Conservation (phyloP, 2,888 invertebrate species). For the Sthenelais limicola region DNA sequence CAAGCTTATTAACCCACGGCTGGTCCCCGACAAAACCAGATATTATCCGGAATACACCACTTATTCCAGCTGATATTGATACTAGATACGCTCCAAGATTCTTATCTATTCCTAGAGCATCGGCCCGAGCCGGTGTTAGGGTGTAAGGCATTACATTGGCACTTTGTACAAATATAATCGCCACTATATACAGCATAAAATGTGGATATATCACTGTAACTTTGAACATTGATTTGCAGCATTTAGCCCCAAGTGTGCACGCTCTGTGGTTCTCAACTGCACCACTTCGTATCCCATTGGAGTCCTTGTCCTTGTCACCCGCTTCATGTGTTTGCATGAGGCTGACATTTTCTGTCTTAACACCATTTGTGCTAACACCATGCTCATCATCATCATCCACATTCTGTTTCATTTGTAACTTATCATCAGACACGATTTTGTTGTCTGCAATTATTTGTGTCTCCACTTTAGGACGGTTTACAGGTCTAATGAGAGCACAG, state of each 20-base stretch:
- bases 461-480: too few relatives aligned
- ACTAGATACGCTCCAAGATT: constrained; percentile 8
- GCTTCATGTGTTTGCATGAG: too few relatives aligned
- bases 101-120: constrained; percentile 20
- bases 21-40: constrained; percentile 19
- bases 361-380: too few relatives aligned
- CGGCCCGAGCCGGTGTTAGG: constrained; percentile 10
- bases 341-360: too few relatives aligned
- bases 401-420: too few relatives aligned
- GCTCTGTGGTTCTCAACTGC: too few relatives aligned
- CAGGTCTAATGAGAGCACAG: constrained; percentile 10
- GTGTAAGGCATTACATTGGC: constrained; percentile 24
- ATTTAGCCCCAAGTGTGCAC: neutral
- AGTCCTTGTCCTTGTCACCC: too few relatives aligned
- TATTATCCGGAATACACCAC: constrained; percentile 23
- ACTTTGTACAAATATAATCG: neutral
- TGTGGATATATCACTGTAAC: neutral
- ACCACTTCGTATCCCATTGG: too few relatives aligned
- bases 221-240: neutral
- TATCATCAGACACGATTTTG: too few relatives aligned
- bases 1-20: neutral
- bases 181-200: neutral
- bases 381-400: too few relatives aligned
- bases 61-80: neutral
- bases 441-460: too few relatives aligned